Evolutionary conservation across 2,113 vertebrate genomes (phyloP), one percentile per base, ranked within the genome.

Genomic region (Lepus timidus): DNA sequence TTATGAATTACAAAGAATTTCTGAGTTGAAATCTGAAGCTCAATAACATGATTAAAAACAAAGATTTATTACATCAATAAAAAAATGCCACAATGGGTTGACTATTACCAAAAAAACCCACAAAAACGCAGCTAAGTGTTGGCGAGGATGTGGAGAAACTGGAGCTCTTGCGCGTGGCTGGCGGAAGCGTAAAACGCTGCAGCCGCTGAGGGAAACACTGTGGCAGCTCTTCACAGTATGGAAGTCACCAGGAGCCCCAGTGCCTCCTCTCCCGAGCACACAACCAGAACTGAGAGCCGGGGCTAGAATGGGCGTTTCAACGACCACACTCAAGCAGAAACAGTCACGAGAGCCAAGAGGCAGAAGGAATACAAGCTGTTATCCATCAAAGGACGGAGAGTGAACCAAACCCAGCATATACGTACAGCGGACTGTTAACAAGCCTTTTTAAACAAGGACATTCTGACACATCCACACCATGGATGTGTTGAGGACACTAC

Each of bases 361-460:
- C 25, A 12, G 62, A 64, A 92, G 73, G 33, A 44, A 52, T 27
- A 25, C n/a, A 62, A 62, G 58, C 11, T 17, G 55, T 19, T 20
- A 20, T 49, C 22, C 29, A 33, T 5, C 44, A 14, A 23, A 9
- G 31, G 36, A 73, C 17, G 36, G 51, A 64, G 10, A 27, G 19
- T 62, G 49, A 65, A 62, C 55, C 55, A 58, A 58, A 87, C 36
- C 29, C 44, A 4, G 4, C 14, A 22, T 58, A n/a, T 65, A 51
- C 25, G 36, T 16, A 85, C 3, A n/a, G 22, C 4, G 44, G 33
- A 52, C 7, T 36, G 36, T 13, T 22, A 80, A 14, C 65, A 76
- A 81, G 58, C 62, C n/a, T 93, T 80, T 16, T 84, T 16, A 49
- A 84, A 84, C 65, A 90, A 85, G 17, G 31, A 33, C 68, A 87